Evolutionary conservation across 2,113 vertebrate species (phyloP).

Genomic region (Peromyscus maniculatus): DNA sequence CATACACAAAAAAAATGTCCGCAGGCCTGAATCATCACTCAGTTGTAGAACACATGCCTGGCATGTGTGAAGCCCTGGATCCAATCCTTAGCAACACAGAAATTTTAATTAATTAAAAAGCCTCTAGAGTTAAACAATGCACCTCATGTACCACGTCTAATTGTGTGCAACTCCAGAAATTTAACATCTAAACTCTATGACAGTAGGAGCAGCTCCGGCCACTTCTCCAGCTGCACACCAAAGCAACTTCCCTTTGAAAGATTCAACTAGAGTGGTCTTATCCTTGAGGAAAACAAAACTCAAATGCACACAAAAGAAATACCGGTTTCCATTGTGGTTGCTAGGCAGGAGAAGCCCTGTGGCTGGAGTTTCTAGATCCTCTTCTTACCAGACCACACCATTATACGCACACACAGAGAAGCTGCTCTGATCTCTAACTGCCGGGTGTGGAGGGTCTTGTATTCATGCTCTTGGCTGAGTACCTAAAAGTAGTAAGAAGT

Average conservation of each 20-base stretch:
- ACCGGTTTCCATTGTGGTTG: background rate
- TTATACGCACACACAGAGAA: background rate
- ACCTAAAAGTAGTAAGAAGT: background rate
- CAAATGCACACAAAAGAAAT: conserved; percentile 7
- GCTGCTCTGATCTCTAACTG: background rate
- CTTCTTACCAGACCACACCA: background rate
- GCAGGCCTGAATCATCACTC: background rate
- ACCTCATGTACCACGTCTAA: background rate
- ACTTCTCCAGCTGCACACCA: background rate
- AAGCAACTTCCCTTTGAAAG: conserved; percentile 17
- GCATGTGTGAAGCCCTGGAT: background rate
- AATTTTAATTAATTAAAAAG: background rate
- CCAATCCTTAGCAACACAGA: background rate
- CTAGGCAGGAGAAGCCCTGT: background rate
- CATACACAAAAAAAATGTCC: background rate
- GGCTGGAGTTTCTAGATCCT: background rate
- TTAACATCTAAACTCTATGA: background rate
- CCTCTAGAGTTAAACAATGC: conserved; percentile 21
- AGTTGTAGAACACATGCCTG: background rate
- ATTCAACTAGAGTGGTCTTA: background rate
- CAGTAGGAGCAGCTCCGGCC: background rate
- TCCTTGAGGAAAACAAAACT: conserved; percentile 16
- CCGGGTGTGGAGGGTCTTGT: background rate
- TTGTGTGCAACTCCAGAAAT: background rate
- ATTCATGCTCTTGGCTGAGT: background rate